Conservation (phyloP, 2,113 vertebrate genomes). For the Pachycephala philippinensis region DNA sequence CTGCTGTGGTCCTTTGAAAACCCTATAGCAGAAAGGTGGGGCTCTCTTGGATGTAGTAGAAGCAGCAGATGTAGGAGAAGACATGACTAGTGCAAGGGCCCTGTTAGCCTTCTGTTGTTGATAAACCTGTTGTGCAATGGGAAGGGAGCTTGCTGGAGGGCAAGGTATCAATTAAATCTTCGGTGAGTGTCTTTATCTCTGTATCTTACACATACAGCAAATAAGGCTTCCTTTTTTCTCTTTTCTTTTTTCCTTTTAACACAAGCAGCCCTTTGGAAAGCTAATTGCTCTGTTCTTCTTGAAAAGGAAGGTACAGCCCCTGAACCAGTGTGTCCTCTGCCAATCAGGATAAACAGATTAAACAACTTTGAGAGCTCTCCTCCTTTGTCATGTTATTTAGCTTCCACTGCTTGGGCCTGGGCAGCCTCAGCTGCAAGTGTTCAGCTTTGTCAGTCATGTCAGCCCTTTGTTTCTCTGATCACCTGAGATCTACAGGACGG, state of each 20-base stretch:
- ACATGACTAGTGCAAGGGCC: background rate
- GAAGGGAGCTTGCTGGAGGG: background rate
- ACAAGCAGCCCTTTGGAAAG: background rate
- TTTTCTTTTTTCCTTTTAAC: background rate
- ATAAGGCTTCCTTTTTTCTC: background rate
- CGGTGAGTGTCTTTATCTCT: background rate
- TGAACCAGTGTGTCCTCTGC: background rate
- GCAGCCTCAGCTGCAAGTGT: background rate
- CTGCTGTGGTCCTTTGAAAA: background rate
- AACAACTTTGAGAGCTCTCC: background rate
- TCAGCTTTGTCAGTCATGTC: background rate
- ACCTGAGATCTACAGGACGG: background rate
- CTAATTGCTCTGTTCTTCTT: background rate
- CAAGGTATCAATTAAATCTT: background rate
- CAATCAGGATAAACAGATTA: background rate
- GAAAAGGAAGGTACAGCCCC: background rate
- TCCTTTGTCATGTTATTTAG: background rate
- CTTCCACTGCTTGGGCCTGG: rapidly evolving
- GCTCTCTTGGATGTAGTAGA: background rate
- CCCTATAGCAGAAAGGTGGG: background rate
- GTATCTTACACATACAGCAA: background rate
- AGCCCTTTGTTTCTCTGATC: background rate
- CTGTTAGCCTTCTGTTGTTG: background rate
- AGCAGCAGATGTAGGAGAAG: background rate
- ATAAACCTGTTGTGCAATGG: background rate